Evolutionary conservation across 2,113 vertebrate species (phyloP).

Genomic region (Synchiropus splendidus): DNA sequence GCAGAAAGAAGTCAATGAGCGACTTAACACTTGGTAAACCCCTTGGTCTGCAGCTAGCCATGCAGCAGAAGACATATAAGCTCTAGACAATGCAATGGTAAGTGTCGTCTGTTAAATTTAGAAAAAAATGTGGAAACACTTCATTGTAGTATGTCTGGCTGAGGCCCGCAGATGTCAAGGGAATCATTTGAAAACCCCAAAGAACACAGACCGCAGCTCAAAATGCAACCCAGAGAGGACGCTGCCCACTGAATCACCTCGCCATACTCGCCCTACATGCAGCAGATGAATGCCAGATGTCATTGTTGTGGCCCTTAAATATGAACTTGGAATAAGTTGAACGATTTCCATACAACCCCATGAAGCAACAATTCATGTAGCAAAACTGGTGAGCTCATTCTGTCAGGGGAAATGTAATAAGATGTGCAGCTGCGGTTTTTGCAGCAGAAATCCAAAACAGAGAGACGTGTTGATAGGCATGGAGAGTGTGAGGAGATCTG

Average conservation of each 20-base stretch:
- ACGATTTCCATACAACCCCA: constrained; percentile 12
- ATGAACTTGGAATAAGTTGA: constrained; percentile 4
- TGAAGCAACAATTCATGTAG: constrained; percentile 34
- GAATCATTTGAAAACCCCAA: constrained; percentile 12
- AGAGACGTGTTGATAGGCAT: constrained; percentile 23
- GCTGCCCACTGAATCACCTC: neutral
- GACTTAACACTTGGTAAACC: too few species aligned
- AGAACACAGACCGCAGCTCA: constrained; percentile 1
- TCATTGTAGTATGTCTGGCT: constrained; percentile 32
- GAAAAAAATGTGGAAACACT: constrained; percentile 35
- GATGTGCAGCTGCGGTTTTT: constrained; percentile 55
- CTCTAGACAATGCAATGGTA: too few species aligned
- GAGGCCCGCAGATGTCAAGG: constrained; percentile 17
- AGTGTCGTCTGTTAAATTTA: constrained; percentile 21
- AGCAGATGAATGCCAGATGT: constrained; percentile 17
- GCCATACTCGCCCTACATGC: constrained; percentile 1
- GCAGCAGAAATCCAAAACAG: constrained; percentile 41
- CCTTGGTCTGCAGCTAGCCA: too few species aligned
- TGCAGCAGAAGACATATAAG: too few species aligned
- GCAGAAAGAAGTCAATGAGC: too few species aligned
- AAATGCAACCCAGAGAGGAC: constrained; percentile 2
- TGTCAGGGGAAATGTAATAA: constrained; percentile 50
- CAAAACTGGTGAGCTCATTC: constrained; percentile 58
- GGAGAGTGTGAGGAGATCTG: constrained; percentile 31
- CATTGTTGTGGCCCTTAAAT: constrained; percentile 16